phyloP scores from a whole-genome alignment of 2,888 invertebrate genomes.

The Agrilus biguttatus region DNA sequence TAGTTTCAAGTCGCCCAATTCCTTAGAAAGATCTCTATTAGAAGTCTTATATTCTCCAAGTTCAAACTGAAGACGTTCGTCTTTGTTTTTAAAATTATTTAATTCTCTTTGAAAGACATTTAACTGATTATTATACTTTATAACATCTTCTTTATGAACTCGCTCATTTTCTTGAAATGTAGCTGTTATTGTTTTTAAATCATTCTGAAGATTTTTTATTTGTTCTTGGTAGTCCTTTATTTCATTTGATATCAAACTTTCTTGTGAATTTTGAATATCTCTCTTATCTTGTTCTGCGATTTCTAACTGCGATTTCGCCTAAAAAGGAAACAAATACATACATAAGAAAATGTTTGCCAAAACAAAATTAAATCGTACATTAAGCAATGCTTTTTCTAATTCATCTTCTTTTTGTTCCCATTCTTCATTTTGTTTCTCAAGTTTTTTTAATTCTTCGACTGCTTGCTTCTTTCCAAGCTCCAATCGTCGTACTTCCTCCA shows the following conservation, averaged over 20 bases:
- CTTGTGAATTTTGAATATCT: slow-evolving; percentile 17
- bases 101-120: too few relatives aligned
- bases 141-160: too few relatives aligned
- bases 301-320: slow-evolving; percentile 4
- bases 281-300: slow-evolving; percentile 19
- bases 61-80: too few relatives aligned
- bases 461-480: slow-evolving; percentile 32
- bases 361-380: slow-evolving; percentile 3
- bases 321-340: background rate
- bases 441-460: slow-evolving; percentile 35
- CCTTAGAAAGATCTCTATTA: too few relatives aligned
- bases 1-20: too few relatives aligned
- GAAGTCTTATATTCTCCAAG: too few relatives aligned
- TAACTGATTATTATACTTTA: too few relatives aligned
- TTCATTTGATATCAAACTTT: slow-evolving; percentile 23
- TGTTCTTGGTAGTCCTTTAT: slow-evolving; percentile 28
- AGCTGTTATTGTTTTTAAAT: slow-evolving; percentile 21
- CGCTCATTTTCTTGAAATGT: too few relatives aligned
- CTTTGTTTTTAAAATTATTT: too few relatives aligned
- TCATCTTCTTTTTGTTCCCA: slow-evolving; percentile 30
- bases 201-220: slow-evolving; percentile 38
- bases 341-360: background rate
- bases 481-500: slow-evolving; percentile 28
- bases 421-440: slow-evolving; percentile 37
- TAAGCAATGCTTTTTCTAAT: background rate